phyloP scores from a whole-genome alignment of 1,140 invertebrate genomes.

The Brachionus koreanus region DNA sequence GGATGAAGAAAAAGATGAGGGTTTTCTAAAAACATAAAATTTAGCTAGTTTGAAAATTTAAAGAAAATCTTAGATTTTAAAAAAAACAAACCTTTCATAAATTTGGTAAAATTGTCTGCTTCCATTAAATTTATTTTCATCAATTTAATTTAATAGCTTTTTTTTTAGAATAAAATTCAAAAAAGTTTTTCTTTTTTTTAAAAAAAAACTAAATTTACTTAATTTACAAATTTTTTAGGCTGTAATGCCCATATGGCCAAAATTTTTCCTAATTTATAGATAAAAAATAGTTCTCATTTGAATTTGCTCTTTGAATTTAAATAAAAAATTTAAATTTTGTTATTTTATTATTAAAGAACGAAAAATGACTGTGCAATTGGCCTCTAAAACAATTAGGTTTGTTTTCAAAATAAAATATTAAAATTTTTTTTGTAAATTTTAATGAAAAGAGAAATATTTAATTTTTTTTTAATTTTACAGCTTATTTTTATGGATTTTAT shows the following conservation, averaged over 20 bases:
- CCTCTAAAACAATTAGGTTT: neutral
- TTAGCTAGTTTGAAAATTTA: no score
- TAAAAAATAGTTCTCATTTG: neutral
- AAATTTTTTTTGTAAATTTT: constrained; percentile 4
- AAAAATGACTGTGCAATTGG: neutral
- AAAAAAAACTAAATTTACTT: neutral
- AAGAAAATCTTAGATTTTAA: neutral
- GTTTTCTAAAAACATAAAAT: neutral
- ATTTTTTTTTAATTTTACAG: constrained; percentile 30
- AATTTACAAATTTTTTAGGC: neutral
- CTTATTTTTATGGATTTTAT: constrained; percentile 14
- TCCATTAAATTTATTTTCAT: constrained; percentile 40
- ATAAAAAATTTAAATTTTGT: constrained; percentile 11
- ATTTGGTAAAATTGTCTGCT: constrained; percentile 31
- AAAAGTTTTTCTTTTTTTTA: neutral
- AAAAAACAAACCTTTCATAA: constrained; percentile 39
- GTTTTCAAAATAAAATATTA: constrained; percentile 5
- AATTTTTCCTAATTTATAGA: constrained; percentile 1
- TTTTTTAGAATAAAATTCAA: neutral
- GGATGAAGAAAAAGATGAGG: constrained; percentile 47
- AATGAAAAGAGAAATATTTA: constrained; percentile 20
- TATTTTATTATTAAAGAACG: neutral
- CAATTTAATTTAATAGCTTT: neutral
- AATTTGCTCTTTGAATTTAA: neutral
- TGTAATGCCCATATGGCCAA: neutral